Evolutionary conservation across 2,113 vertebrate genomes (phyloP).

Genomic region (Anas platyrhynchos): DNA sequence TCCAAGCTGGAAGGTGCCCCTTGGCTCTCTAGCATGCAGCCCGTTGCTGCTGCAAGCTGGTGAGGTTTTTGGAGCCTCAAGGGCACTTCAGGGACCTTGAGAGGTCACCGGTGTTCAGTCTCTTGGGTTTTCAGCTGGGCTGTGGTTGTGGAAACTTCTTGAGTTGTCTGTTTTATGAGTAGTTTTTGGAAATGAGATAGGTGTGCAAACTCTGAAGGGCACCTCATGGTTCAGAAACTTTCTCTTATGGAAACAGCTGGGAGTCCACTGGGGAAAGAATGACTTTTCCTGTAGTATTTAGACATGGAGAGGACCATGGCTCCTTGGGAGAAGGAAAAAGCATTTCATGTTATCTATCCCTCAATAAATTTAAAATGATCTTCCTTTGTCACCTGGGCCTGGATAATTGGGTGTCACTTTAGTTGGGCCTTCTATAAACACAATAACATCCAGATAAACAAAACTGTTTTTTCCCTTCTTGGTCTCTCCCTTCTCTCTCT

Average conservation of each 20-base stretch:
- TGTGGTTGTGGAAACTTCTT: neutral
- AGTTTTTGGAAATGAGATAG: neutral
- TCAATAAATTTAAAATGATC: neutral
- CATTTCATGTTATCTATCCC: neutral
- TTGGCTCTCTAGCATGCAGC: fast-evolving
- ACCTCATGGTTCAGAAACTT: neutral
- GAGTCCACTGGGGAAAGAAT: neutral
- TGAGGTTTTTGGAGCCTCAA: neutral
- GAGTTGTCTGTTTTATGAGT: neutral
- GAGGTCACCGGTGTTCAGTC: neutral
- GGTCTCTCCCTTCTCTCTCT: neutral
- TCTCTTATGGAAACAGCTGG: neutral
- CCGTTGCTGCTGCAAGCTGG: neutral
- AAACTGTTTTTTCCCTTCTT: neutral
- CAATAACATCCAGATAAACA: neutral
- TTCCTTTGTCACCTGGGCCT: neutral
- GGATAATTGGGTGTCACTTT: neutral
- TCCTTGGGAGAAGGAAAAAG: neutral
- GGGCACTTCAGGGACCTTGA: neutral
- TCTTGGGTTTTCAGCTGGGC: neutral
- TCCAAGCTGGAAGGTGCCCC: neutral
- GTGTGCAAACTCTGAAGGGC: neutral
- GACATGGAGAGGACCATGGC: neutral
- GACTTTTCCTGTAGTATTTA: neutral
- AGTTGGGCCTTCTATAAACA: neutral